Evolutionary conservation across 1,140 invertebrate species (phyloP).

Genomic region (Teleopsis dalmanni): DNA sequence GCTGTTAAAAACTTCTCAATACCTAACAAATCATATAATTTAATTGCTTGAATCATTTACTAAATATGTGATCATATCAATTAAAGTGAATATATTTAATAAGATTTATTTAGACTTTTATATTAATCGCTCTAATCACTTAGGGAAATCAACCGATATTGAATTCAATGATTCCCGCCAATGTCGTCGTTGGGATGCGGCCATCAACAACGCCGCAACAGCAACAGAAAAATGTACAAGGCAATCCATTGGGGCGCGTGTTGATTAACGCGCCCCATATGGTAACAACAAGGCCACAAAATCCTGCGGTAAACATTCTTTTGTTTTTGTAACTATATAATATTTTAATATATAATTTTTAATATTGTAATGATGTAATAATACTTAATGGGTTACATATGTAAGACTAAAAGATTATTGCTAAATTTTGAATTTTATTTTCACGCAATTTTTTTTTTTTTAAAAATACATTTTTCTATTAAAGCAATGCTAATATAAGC

Average conservation of each 20-base stretch:
- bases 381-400: not conserved
- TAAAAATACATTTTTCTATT: not conserved
- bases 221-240: slow-evolving; percentile 64
- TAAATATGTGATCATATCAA: not conserved
- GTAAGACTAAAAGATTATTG: not conserved
- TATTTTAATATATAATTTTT: too few species aligned
- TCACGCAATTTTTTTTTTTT: not conserved
- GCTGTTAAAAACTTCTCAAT: not conserved
- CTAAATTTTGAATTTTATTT: not conserved
- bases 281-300: slow-evolving; percentile 68
- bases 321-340: too few species aligned
- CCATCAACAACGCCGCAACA: slow-evolving; percentile 58
- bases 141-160: slow-evolving; percentile 37
- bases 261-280: slow-evolving; percentile 73
- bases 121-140: not conserved
- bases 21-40: not conserved
- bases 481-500: not conserved
- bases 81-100: not conserved
- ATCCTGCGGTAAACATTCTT: slow-evolving; percentile 68
- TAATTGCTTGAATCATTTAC: not conserved
- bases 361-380: too few species aligned
- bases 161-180: slow-evolving; percentile 57
- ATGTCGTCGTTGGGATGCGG: slow-evolving; percentile 79
- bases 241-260: slow-evolving; percentile 61
- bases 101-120: not conserved